Evolutionary conservation across 2,113 vertebrate species (phyloP), one percentile per base, ranked within the genome.

Genomic region (Pogona vitticeps): DNA sequence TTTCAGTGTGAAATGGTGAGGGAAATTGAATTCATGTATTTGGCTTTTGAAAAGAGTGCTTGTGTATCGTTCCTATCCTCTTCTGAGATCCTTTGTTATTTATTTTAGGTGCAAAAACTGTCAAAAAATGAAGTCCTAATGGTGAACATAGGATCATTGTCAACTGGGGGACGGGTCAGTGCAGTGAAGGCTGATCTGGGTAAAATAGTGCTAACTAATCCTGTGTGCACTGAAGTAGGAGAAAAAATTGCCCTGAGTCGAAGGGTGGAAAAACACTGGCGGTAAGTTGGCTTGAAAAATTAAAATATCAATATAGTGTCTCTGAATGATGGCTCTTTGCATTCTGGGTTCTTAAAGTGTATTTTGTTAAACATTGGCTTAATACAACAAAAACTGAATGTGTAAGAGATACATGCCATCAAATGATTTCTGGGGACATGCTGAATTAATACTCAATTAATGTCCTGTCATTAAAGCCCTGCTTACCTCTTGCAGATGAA

Each of bases 191-290:
- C 99, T 8, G 98, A 99, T 95, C 94, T 99, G 96, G 99, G 98
- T 80, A 99, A 99, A 96, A 99, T 99, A 17, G 98, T 99, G 88
- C 96, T 99, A 28, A 99, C 98, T 80, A 99, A 99, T 93, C 98
- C 99, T 12, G 99, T 99, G 13, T 99, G 99, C 96, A 99, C 99
- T 21, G 99, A 99, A 97, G 98, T 99, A 52, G 98, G 98, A 87
- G 98, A 99, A 96, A 99, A 99, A 97, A 99, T 99, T 91, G 99
- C 99, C 36, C 97, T 99, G 87, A 99, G 98, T 92, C 97, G 98
- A 90, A 97, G 99, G 93, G 99, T 99, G 95, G 99, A 99, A 94
- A 99, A 99, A 93, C 99, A 99, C 76, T 99, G 99, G 99, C 98
- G 99, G 99, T 99, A 92, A 98, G 98, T 95, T 91, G 72, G 12